Evolutionary conservation across 2,797 vertebrate species (phyloP).

Genomic region (Pelodytes ibericus): DNA sequence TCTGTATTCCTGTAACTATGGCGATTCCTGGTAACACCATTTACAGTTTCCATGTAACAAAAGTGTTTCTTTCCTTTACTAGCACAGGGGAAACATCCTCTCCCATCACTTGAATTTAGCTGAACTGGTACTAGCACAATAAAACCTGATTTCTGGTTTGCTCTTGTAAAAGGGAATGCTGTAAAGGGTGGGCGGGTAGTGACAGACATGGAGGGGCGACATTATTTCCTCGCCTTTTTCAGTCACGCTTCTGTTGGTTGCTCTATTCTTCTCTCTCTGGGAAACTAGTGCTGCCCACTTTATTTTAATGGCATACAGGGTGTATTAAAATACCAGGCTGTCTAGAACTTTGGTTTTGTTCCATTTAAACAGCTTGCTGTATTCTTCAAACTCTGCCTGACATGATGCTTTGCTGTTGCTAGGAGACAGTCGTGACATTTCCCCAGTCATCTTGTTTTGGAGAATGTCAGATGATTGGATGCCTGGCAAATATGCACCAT

Average conservation of each 20-base stretch:
- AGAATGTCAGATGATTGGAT: neutral
- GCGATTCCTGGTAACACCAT: neutral
- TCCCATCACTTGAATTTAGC: neutral
- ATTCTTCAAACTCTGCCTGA: neutral
- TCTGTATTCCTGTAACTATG: neutral
- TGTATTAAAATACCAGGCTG: too few relatives aligned
- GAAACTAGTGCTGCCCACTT: too few relatives aligned
- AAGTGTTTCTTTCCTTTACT: neutral
- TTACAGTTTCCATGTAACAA: neutral
- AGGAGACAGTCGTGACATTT: neutral
- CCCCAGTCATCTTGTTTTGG: neutral
- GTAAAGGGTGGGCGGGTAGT: neutral
- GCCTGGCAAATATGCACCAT: neutral
- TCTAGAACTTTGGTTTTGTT: too few relatives aligned
- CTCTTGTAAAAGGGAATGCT: too few relatives aligned
- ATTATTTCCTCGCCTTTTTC: neutral
- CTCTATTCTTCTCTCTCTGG: too few relatives aligned
- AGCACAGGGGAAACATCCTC: neutral
- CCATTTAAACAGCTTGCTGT: too few relatives aligned
- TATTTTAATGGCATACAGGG: too few relatives aligned
- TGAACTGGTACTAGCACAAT: neutral
- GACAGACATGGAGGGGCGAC: neutral
- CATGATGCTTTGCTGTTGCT: slow-evolving; percentile 16
- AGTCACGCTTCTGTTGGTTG: too few relatives aligned
- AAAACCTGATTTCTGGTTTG: neutral